Evolutionary conservation across 1,140 invertebrate genomes (phyloP).

Genomic region (Drosophila teissieri): DNA sequence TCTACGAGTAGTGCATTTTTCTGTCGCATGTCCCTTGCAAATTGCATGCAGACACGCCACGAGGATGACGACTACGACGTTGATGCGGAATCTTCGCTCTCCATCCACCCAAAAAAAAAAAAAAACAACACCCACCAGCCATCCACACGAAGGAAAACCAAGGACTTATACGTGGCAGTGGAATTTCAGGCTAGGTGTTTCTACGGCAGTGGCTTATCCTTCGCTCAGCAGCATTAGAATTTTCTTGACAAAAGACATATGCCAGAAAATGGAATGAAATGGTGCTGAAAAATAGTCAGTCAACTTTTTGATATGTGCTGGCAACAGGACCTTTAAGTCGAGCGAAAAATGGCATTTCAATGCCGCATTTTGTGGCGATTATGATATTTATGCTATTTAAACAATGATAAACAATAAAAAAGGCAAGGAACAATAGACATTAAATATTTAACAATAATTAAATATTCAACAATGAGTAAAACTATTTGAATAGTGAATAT

Average conservation of each 20-base stretch:
- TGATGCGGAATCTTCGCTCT: constrained; percentile 42
- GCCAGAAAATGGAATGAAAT: constrained; percentile 2
- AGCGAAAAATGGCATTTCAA: no score
- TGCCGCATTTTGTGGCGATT: no score
- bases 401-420: no score
- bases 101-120: neutral
- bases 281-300: constrained; percentile 2
- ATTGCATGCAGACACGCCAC: constrained; percentile 62
- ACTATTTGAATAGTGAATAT: no score
- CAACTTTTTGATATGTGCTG: neutral
- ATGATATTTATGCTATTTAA: no score
- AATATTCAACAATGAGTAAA: no score
- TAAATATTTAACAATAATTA: no score
- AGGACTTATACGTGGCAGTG: constrained; percentile 22
- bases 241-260: constrained; percentile 29
- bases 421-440: no score
- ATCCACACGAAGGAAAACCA: constrained; percentile 18
- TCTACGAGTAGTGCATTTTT: constrained; percentile 51
- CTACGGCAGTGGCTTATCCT: constrained; percentile 31
- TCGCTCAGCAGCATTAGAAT: constrained; percentile 23
- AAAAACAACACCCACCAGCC: neutral
- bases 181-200: constrained; percentile 41
- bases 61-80: constrained; percentile 44
- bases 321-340: no score
- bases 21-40: constrained; percentile 43